A percentile compares a stretch with the other conserved stretches of the same genome.
Evolutionary conservation across 2,797 vertebrate genomes (phyloP).

Genomic region (Sarcoramphus papa): DNA sequence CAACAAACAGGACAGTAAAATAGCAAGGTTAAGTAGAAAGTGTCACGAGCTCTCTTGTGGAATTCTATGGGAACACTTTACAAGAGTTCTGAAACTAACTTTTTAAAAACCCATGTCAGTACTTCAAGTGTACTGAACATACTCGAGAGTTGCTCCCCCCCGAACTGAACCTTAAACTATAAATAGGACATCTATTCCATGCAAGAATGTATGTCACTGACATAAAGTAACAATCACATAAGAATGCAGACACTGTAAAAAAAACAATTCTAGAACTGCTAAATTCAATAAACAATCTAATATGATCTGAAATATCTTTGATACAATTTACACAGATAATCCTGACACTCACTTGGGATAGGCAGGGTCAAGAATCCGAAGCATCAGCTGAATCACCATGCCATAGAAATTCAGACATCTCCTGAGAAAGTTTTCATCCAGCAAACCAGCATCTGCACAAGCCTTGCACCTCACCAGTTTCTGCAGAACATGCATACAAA

Average conservation of each 20-base stretch:
- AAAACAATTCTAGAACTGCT: background rate
- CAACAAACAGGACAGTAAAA: background rate
- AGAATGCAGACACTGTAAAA: background rate
- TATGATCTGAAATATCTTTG: background rate
- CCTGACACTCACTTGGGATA: conserved; percentile 88
- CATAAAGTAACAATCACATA: background rate
- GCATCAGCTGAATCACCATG: conserved; percentile 95
- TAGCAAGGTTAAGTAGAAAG: background rate
- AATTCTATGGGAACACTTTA: background rate
- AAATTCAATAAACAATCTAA: background rate
- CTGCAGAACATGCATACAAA: conserved; percentile 67
- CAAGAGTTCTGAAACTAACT: background rate
- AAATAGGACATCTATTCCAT: background rate
- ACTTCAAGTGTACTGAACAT: background rate
- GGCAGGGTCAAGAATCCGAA: conserved; percentile 91
- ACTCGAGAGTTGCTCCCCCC: background rate
- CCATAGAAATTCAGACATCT: conserved; percentile 97
- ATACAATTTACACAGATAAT: background rate
- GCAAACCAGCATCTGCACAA: conserved; percentile 93
- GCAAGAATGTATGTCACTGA: background rate
- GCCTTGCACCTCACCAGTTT: conserved; percentile 98
- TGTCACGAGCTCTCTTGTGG: accelerated
- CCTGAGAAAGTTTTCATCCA: conserved; percentile 96
- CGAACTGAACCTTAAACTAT: background rate
- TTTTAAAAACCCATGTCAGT: background rate